A percentile compares a stretch with the other conserved stretches of the same genome.
These are phyloP conservation scores for Oryctes rhinoceros DNA, from an alignment of 1,140 invertebrate genomes.

Conservation along the genomic window DNA sequence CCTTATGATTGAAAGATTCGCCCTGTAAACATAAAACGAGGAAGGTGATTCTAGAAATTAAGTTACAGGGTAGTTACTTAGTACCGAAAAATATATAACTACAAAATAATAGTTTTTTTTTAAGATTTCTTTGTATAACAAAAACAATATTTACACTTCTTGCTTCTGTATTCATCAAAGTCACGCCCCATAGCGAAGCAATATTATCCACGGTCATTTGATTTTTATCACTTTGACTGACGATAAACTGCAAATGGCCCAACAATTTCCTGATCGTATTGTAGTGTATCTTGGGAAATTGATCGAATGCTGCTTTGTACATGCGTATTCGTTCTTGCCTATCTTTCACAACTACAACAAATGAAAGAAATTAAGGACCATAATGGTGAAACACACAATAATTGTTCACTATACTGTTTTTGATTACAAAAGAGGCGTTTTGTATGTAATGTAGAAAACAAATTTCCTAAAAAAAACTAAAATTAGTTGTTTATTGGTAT, in stretches of 20 bases:
- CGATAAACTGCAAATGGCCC: slow-evolving; percentile 82
- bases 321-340: slow-evolving; percentile 64
- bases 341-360: slow-evolving; percentile 63
- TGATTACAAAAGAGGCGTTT: not conserved
- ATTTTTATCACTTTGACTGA: slow-evolving; percentile 76
- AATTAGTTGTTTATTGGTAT: too few relatives aligned
- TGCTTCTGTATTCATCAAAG: slow-evolving; percentile 76
- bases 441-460: not conserved
- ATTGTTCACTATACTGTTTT: too few relatives aligned
- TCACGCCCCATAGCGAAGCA: slow-evolving; percentile 86
- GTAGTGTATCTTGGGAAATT: slow-evolving; percentile 73
- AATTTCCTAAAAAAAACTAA: too few relatives aligned
- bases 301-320: slow-evolving; percentile 71
- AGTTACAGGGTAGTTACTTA: too few relatives aligned
- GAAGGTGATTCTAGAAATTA: too few relatives aligned
- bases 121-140: too few relatives aligned
- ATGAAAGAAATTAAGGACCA: slow-evolving; percentile 28
- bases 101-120: too few relatives aligned
- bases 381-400: not conserved
- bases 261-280: slow-evolving; percentile 79
- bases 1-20: slow-evolving; percentile 46
- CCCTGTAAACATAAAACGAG: slow-evolving; percentile 20
- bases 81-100: too few relatives aligned
- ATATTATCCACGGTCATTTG: slow-evolving; percentile 83
- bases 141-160: slow-evolving; percentile 59